Evolutionary conservation across 2,797 vertebrate genomes (phyloP), one percentile per base, ranked within the genome.

Genomic region (Falco peregrinus): DNA sequence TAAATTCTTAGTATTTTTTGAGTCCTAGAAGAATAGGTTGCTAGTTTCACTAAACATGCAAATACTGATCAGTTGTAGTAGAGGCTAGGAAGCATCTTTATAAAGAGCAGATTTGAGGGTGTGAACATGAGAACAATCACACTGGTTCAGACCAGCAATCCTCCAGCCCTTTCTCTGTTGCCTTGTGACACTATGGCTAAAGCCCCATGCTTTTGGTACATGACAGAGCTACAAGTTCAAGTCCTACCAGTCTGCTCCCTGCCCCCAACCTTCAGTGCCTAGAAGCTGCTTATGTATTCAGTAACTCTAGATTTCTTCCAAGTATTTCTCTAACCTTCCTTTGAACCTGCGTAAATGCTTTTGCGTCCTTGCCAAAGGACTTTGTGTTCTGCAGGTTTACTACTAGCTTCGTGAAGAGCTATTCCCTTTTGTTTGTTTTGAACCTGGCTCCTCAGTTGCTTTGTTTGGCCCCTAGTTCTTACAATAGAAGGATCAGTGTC

Each of bases 301-400:
- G 68, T 93, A 83, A 87, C 60, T 93, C 76, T 81, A 37, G 57
- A 61, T 73, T 87, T 87, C 78, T 89, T 94, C 31, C 64, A 68
- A 48, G 60, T 89, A 12, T 92, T 90, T 74, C 48, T 89, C 43
- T 89, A 90, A 93, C 84, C 39, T 84, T 94, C 33, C 51, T 39
- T 90, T 63, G 90, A 96, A 92, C 86, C 48, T n/a, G 15, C 31
- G 54, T 67, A 90, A 92, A 89, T 79, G 17, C 25, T 90, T 84
- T 54, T 73, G 45, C 6, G 16, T 41, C 75, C 48, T 89, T 94
- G 70, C 75, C 84, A 85, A 91, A 74, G 95, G 89, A 93, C 92
- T 95, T 95, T 77, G 84, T 94, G 78, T 94, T 93, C 87, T 89
- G 39, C 48, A 50, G 18, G n/a, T 91, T 96, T 87, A 74, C 17